phyloP scores from a whole-genome alignment of 2,113 vertebrate genomes.

The Aplodontia rufa region DNA sequence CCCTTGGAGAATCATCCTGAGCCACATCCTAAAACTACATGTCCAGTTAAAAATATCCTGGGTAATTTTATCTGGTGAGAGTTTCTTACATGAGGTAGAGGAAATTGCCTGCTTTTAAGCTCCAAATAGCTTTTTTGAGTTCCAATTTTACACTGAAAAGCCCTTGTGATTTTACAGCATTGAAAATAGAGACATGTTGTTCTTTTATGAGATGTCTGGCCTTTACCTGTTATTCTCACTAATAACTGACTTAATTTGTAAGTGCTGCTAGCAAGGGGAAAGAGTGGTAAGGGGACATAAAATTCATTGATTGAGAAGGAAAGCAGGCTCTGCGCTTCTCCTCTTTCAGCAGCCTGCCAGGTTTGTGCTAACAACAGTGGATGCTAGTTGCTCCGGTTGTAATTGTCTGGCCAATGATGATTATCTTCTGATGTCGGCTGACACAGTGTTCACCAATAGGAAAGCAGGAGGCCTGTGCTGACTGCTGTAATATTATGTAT shows the following conservation, averaged over 20 bases:
- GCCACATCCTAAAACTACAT: neutral
- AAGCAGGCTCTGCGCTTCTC: neutral
- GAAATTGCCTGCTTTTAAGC: neutral
- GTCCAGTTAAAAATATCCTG: conserved; percentile 40
- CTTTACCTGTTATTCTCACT: conserved; percentile 26
- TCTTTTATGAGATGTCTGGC: conserved; percentile 6
- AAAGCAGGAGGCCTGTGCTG: conserved; percentile 87
- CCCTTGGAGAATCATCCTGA: conserved; percentile 5
- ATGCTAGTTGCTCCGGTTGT: conserved; percentile 84
- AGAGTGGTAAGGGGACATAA: conserved; percentile 12
- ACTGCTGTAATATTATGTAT: conserved; percentile 84
- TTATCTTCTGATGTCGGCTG: conserved; percentile 99
- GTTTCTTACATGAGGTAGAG: neutral
- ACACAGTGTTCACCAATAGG: conserved; percentile 91
- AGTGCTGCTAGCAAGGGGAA: conserved; percentile 44
- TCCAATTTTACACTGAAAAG: conserved; percentile 16
- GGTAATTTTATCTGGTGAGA: neutral
- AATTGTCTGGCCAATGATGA: conserved; percentile 89
- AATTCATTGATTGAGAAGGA: conserved; percentile 48
- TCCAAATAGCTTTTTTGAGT: neutral
- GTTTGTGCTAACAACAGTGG: conserved; percentile 71
- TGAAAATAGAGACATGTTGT: conserved; percentile 20
- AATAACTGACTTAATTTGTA: neutral
- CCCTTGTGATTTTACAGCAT: neutral
- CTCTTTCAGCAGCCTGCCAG: conserved; percentile 72